Evolutionary conservation across 2,888 invertebrate species (phyloP).

Genomic region (Hyppa rectilinea): DNA sequence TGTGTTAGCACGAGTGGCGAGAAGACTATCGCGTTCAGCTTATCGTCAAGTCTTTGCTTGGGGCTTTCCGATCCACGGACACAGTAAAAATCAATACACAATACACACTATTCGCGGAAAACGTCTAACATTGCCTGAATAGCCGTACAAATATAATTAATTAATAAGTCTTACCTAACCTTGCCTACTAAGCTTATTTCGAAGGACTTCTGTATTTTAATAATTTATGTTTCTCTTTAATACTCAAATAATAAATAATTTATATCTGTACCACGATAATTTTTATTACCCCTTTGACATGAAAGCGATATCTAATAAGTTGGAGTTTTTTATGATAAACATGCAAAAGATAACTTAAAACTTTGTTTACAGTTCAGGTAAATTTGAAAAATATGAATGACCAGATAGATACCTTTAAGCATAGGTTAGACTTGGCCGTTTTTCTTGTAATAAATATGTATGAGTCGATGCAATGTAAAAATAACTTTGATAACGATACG

Average conservation of each 20-base stretch:
- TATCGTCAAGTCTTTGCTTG: constrained; percentile 28
- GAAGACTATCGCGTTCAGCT: constrained; percentile 32
- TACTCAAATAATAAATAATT: constrained; percentile 48
- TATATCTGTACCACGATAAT: constrained; percentile 45
- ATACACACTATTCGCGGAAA: constrained; percentile 6
- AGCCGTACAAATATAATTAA: constrained; percentile 10
- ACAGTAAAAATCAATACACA: constrained; percentile 41
- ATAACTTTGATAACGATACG: constrained; percentile 16
- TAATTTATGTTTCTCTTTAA: constrained; percentile 35
- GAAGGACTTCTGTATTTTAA: constrained; percentile 33
- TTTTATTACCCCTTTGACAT: constrained; percentile 57
- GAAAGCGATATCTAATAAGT: constrained; percentile 42
- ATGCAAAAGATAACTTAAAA: constrained; percentile 26
- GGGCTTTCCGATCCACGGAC: constrained; percentile 30
- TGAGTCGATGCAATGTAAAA: constrained; percentile 18
- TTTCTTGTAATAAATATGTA: constrained; percentile 3
- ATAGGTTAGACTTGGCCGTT: neutral
- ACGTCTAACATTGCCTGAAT: neutral
- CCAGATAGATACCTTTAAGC: neutral
- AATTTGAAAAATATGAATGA: constrained; percentile 7
- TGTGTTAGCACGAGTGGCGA: constrained; percentile 33
- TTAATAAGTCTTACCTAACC: constrained; percentile 22
- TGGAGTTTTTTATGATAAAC: constrained; percentile 47
- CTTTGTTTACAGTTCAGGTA: constrained; percentile 24
- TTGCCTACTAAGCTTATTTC: constrained; percentile 40